Evolutionary conservation across 1,140 invertebrate species (phyloP), one percentile per base, ranked within the genome.

Genomic region (Phymastichus coffea): DNA sequence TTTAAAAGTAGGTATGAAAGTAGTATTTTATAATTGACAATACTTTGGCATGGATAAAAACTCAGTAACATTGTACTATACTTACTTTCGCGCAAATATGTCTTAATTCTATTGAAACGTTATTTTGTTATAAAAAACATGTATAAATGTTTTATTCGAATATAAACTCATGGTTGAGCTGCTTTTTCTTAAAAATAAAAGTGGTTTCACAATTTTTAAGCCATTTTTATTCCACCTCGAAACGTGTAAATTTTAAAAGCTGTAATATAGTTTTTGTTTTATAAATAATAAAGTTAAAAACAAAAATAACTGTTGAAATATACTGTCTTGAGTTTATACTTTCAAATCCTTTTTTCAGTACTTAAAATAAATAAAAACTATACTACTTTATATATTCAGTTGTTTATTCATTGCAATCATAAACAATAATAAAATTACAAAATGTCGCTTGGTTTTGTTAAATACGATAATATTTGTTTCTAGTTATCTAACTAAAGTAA

Each of bases 91-190:
- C 37, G 25, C 38, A 41, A 53, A 6, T 53, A 53, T 19, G 40
- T 41, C 12, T 40, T 41, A 53, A 40, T 35, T 26, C 23, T 53
- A 53, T 53, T 26, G 17, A 52, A 52, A 49, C n/a, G 26, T 41
- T 53, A n/a, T 51, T 51, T 38, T 57, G 22, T 48, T 23, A 41
- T 53, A 28, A 52, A 38, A 25, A 15, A 40, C 4, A 28, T 57
- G 33, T 47, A 33, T 15, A 37, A 56, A 38, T 14, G n/a, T n/a
- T n/a, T n/a, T n/a, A n/a, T n/a, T n/a, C n/a, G n/a, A n/a, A n/a
- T n/a, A n/a, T n/a, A n/a, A n/a, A n/a, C n/a, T n/a, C n/a, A n/a
- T n/a, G n/a, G n/a, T n/a, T n/a, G n/a, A n/a, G n/a, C n/a, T n/a
- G n/a, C n/a, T n/a, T n/a, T n/a, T n/a, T n/a, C n/a, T n/a, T n/a